These are phyloP conservation scores for Drosophila sproati DNA, from an alignment of 1,140 invertebrate genomes.

Conservation along the genomic window DNA sequence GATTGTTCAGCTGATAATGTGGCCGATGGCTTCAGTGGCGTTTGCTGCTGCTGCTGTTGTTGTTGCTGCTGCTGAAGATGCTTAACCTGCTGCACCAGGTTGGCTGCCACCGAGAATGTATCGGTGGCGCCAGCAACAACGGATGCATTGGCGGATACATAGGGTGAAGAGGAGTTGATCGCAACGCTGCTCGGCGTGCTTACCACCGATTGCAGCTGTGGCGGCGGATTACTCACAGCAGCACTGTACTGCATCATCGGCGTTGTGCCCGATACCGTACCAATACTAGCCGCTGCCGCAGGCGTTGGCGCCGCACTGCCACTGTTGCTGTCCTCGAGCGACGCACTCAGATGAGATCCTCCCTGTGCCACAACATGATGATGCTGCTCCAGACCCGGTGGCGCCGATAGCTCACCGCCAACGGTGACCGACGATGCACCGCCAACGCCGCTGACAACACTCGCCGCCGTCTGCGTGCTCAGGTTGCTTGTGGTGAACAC, in stretches of 20 bases:
- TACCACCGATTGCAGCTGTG: constrained; percentile 58
- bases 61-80: constrained; percentile 66
- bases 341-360: constrained; percentile 71
- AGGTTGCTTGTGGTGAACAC: constrained; percentile 93
- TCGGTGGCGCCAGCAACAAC: constrained; percentile 41
- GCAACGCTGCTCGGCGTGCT: constrained; percentile 51
- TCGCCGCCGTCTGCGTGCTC: constrained; percentile 67
- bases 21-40: constrained; percentile 76
- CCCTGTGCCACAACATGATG: constrained; percentile 59
- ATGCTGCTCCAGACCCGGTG: constrained; percentile 79
- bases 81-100: constrained; percentile 74
- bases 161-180: constrained; percentile 51
- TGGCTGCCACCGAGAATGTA: constrained; percentile 80
- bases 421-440: neutral
- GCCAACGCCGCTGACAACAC: constrained; percentile 62
- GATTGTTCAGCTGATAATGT: constrained; percentile 84
- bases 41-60: constrained; percentile 67
- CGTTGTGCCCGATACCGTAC: constrained; percentile 60
- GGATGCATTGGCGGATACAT: constrained; percentile 36
- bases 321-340: constrained; percentile 47
- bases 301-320: constrained; percentile 42
- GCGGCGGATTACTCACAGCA: constrained; percentile 77
- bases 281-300: constrained; percentile 33
- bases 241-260: constrained; percentile 78
- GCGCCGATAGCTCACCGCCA: constrained; percentile 67